phyloP scores from a whole-genome alignment of 2,797 vertebrate species.

The Sphaeramia orbicularis region DNA sequence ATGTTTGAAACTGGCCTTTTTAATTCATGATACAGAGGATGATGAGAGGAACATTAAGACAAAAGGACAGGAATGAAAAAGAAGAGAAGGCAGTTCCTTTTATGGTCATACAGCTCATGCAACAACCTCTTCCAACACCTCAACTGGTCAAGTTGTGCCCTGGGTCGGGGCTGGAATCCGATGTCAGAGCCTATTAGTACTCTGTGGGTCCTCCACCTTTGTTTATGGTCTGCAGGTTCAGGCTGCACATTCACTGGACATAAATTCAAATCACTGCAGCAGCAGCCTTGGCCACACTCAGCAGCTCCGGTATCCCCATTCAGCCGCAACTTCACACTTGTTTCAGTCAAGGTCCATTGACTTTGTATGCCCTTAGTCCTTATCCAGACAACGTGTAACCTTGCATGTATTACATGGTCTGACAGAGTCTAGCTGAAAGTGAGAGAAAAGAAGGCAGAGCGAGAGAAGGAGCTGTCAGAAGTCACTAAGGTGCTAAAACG shows the following conservation, averaged over 20 bases:
- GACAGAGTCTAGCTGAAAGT: conserved; percentile 67
- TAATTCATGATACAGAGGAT: conserved; percentile 50
- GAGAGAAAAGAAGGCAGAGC: conserved; percentile 46
- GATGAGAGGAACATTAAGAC: conserved; percentile 45
- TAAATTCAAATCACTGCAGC: conserved; percentile 65
- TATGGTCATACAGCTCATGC: conserved; percentile 23
- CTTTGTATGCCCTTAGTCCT: conserved; percentile 73
- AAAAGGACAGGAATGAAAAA: conserved; percentile 48
- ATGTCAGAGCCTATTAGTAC: conserved; percentile 61
- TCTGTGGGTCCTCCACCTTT: conserved; percentile 47
- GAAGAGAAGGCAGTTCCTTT: conserved; percentile 23
- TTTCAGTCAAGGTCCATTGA: conserved; percentile 79
- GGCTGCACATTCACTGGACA: conserved; percentile 41
- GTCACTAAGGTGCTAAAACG: conserved; percentile 67
- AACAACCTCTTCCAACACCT: conserved; percentile 56
- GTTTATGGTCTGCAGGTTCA: conserved; percentile 51
- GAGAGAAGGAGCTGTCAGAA: conserved; percentile 70
- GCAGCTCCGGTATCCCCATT: conserved; percentile 56
- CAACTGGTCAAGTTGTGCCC: conserved; percentile 34
- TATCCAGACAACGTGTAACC: conserved; percentile 72
- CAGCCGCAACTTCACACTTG: conserved; percentile 72
- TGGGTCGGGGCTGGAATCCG: conserved; percentile 54
- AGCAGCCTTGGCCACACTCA: conserved; percentile 62
- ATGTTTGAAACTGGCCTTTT: conserved; percentile 51
- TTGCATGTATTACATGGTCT: conserved; percentile 77